Percentiles rank a stretch among this genome's conserved stretches.
Conservation (phyloP, 2,797 vertebrate genomes). For the Phoebastria nigripes region DNA sequence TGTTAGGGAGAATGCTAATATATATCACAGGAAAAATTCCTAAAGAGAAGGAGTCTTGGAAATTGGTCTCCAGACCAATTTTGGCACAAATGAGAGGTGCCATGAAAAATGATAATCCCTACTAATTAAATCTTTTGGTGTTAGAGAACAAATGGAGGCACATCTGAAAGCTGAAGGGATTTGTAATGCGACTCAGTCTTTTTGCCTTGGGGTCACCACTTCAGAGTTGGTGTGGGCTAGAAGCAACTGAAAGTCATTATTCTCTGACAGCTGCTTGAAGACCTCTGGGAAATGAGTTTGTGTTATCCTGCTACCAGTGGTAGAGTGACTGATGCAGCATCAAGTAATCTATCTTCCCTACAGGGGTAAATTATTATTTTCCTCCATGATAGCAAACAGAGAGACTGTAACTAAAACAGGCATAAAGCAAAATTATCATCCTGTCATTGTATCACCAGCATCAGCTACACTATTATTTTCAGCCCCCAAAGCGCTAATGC, state of each 20-base stretch:
- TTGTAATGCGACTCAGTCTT: slow-evolving; percentile 1
- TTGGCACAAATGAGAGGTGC: background rate
- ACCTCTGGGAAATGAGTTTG: slow-evolving; percentile 40
- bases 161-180: slow-evolving; percentile 19
- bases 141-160: background rate
- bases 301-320: background rate
- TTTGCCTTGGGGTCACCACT: background rate
- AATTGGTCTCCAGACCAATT: background rate
- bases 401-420: background rate
- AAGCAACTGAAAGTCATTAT: slow-evolving; percentile 25
- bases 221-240: background rate
- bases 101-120: background rate
- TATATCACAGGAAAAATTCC: background rate
- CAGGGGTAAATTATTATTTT: slow-evolving; percentile 7
- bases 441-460: background rate
- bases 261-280: slow-evolving; percentile 17
- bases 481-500: background rate
- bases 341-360: slow-evolving; percentile 3
- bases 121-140: slow-evolving; percentile 31
- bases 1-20: background rate
- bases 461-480: background rate
- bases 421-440: background rate
- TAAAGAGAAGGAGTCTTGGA: background rate
- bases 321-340: background rate
- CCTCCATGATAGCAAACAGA: background rate